These are phyloP conservation scores for Tenthredo livida DNA, from an alignment of 2,888 invertebrate genomes.

Conservation along the genomic window DNA sequence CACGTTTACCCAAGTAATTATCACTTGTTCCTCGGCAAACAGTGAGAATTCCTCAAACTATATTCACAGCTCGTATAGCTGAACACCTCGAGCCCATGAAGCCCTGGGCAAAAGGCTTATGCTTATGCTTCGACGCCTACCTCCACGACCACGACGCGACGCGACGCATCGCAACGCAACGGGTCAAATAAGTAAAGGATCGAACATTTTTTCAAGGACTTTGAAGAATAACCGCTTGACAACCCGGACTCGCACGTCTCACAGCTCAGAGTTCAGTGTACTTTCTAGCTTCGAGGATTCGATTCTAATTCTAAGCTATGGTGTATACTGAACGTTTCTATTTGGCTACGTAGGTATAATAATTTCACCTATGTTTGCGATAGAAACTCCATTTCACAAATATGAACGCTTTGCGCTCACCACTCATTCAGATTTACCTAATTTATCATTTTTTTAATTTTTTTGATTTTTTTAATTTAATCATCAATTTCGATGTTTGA, in stretches of 20 bases:
- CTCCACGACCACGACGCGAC: background rate
- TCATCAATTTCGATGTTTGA: background rate
- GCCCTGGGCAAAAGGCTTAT: slow-evolving; percentile 15
- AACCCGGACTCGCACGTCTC: slow-evolving; percentile 15
- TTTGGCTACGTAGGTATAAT: background rate
- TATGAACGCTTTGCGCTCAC: background rate
- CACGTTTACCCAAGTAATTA: slow-evolving; percentile 65
- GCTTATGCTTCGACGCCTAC: background rate
- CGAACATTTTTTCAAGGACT: slow-evolving; percentile 47
- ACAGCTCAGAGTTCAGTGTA: slow-evolving; percentile 31
- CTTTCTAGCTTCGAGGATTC: background rate
- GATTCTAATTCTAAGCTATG: background rate
- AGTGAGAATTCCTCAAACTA: slow-evolving; percentile 55
- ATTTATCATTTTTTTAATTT: background rate
- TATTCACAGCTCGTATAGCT: slow-evolving; percentile 27
- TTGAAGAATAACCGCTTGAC: slow-evolving; percentile 48
- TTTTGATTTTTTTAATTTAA: background rate
- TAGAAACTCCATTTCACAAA: slow-evolving; percentile 15
- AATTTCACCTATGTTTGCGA: background rate
- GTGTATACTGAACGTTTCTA: slow-evolving; percentile 37
- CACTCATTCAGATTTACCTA: background rate
- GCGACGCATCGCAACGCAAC: background rate
- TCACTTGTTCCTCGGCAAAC: slow-evolving; percentile 62
- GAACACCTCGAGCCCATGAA: background rate
- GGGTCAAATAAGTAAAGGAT: slow-evolving; percentile 45